phyloP scores from a whole-genome alignment of 2,888 invertebrate genomes.

The Macroteleia sp. region DNA sequence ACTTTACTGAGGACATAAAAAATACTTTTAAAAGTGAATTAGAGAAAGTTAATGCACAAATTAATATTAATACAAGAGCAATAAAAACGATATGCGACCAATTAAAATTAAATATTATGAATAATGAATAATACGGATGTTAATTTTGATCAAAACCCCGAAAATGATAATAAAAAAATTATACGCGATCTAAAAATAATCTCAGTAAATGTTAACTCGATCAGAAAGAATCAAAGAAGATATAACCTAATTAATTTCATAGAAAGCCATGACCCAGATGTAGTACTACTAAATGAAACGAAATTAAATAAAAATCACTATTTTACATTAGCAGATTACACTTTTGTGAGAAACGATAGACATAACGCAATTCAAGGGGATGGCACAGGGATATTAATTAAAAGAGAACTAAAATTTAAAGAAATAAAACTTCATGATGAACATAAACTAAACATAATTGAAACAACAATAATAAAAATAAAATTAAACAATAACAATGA shows the following conservation, averaged over 20 bases:
- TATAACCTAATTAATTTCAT: neutral
- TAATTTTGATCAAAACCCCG: neutral
- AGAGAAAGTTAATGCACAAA: too few relatives aligned
- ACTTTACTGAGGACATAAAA: too few relatives aligned
- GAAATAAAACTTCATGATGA: neutral
- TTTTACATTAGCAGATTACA: neutral
- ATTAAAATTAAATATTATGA: neutral
- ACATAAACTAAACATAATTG: neutral
- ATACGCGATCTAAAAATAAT: neutral
- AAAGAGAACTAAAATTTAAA: neutral
- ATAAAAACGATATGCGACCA: neutral
- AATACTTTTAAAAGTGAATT: too few relatives aligned
- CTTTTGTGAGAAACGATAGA: constrained; percentile 7
- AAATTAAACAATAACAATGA: neutral
- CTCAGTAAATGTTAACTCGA: constrained; percentile 10
- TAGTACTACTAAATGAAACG: constrained; percentile 11
- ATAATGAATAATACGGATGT: neutral
- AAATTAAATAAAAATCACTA: constrained; percentile 11
- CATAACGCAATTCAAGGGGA: neutral
- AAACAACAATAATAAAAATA: constrained; percentile 3
- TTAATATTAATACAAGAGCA: too few relatives aligned
- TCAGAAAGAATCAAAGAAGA: neutral
- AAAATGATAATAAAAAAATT: neutral
- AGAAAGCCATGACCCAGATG: neutral
- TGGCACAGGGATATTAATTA: neutral